Evolutionary conservation across 2,888 invertebrate genomes (phyloP).

Genomic region (Sesia bembeciformis): DNA sequence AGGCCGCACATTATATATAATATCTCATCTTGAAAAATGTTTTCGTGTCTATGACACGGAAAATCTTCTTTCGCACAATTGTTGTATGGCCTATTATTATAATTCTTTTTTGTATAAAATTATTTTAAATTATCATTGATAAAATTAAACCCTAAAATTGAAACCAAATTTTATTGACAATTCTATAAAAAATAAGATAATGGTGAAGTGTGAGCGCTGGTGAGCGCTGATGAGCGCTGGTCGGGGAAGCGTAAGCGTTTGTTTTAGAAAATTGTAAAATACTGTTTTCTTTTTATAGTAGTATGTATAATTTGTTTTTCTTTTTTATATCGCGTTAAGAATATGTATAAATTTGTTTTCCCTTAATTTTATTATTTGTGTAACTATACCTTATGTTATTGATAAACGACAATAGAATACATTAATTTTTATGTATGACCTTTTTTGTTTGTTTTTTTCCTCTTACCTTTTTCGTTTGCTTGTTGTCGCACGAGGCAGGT

Average conservation of each 20-base stretch:
- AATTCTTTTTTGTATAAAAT: too few species aligned
- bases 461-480: constrained; percentile 15
- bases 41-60: too few species aligned
- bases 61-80: too few species aligned
- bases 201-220: constrained; percentile 33
- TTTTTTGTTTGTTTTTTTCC: constrained; percentile 51
- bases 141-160: constrained; percentile 48
- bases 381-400: constrained; percentile 73
- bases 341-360: constrained; percentile 73
- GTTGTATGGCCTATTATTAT: too few species aligned
- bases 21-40: too few species aligned
- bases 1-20: too few species aligned
- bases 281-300: constrained; percentile 65
- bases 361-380: constrained; percentile 72
- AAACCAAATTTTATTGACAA: constrained; percentile 58
- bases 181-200: constrained; percentile 31
- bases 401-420: constrained; percentile 61
- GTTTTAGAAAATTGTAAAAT: constrained; percentile 67
- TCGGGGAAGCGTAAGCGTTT: constrained; percentile 33
- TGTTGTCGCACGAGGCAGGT: too few species aligned
- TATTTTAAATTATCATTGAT: background rate
- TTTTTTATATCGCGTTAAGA: constrained; percentile 55
- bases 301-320: constrained; percentile 69
- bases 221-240: constrained; percentile 44
- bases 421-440: constrained; percentile 72